Conservation (phyloP, 2,888 invertebrate genomes). For the Lithophane leautieri region DNA sequence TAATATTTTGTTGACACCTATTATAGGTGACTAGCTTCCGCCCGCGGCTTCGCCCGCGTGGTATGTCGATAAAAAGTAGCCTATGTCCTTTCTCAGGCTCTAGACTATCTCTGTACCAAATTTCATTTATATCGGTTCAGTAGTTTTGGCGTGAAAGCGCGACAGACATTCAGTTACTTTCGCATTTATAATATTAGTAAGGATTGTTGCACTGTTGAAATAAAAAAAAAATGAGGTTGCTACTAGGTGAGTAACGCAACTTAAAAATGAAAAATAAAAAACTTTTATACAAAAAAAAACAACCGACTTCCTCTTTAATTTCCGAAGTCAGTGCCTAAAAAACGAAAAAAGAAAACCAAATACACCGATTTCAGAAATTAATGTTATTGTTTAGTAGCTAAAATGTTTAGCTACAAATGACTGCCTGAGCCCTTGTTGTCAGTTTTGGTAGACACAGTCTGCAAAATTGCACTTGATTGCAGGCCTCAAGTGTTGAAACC, state of each 20-base stretch:
- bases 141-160: too few species aligned
- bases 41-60: too few species aligned
- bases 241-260: too few species aligned
- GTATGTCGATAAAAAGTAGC: too few species aligned
- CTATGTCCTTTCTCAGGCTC: too few species aligned
- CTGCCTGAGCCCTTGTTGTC: slow-evolving; percentile 13
- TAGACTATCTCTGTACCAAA: too few species aligned
- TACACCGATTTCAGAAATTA: background rate
- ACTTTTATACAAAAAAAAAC: background rate
- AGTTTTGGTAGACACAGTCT: slow-evolving; percentile 14
- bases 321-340: background rate
- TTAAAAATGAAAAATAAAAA: too few species aligned
- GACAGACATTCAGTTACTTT: too few species aligned
- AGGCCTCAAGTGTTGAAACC: slow-evolving; percentile 4
- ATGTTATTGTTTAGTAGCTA: background rate
- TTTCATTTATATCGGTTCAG: too few species aligned
- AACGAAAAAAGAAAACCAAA: background rate
- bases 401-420: background rate
- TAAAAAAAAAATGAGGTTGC: too few species aligned
- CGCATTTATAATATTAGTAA: too few species aligned
- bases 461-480: slow-evolving; percentile 17
- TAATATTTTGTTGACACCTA: background rate
- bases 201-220: background rate
- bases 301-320: background rate
- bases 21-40: too few species aligned